Evolutionary conservation across 1,140 invertebrate genomes (phyloP).

Genomic region (Vanessa tameamea): DNA sequence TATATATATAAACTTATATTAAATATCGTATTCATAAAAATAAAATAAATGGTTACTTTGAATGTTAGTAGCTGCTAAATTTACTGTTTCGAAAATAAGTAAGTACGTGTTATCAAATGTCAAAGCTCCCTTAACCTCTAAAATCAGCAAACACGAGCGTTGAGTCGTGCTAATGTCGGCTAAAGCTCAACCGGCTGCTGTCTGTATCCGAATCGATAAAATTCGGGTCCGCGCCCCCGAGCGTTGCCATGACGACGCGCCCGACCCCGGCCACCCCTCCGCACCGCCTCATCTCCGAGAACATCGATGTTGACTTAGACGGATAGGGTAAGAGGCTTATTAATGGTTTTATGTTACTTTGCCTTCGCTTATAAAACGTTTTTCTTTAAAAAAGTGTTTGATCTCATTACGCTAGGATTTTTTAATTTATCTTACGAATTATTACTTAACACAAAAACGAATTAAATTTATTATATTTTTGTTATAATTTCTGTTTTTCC

Average conservation of each 20-base stretch:
- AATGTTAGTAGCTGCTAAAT: constrained; percentile 35
- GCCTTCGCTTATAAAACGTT: constrained; percentile 44
- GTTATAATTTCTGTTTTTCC: background rate
- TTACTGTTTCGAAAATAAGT: constrained; percentile 50
- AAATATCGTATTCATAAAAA: background rate
- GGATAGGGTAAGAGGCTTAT: constrained; percentile 80
- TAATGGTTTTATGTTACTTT: constrained; percentile 78
- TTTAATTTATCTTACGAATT: background rate
- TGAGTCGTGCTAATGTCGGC: constrained; percentile 74
- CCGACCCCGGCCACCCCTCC: constrained; percentile 43
- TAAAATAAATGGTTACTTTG: background rate
- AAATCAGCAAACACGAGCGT: constrained; percentile 74
- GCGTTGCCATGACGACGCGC: constrained; percentile 70
- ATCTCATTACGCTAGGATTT: constrained; percentile 18
- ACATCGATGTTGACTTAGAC: constrained; percentile 79
- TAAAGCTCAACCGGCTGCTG: constrained; percentile 71
- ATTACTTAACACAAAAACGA: background rate
- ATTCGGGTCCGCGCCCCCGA: constrained; percentile 76
- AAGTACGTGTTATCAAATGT: constrained; percentile 62
- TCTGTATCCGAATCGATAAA: constrained; percentile 78
- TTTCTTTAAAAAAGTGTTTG: constrained; percentile 33
- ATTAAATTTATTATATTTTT: background rate
- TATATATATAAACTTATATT: background rate
- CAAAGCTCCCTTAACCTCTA: constrained; percentile 73
- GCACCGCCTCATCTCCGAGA: constrained; percentile 62